Evolutionary conservation across 1,140 invertebrate genomes (phyloP).

Genomic region (Acromyrmex charruanus): DNA sequence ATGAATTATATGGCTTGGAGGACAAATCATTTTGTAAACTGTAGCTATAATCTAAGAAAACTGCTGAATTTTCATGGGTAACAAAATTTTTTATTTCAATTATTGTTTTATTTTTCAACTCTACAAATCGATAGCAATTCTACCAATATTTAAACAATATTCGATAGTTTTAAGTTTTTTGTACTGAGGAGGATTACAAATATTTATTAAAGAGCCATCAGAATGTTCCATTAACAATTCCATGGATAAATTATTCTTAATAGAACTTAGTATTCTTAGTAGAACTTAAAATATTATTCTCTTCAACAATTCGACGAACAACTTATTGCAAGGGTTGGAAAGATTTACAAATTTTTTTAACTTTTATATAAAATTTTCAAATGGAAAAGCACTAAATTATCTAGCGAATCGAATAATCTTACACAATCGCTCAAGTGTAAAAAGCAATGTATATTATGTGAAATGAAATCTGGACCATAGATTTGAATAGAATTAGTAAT

Average conservation of each 20-base stretch:
- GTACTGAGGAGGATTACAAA: constrained; percentile 15
- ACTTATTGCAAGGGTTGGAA: no score
- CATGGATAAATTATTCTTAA: constrained; percentile 8
- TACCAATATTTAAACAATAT: constrained; percentile 22
- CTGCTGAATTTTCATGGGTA: not conserved
- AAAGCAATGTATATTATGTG: not conserved
- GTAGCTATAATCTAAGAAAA: not conserved
- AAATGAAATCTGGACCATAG: constrained; percentile 15
- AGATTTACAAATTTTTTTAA: no score
- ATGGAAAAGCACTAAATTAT: no score
- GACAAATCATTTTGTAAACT: constrained; percentile 17
- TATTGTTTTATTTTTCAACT: constrained; percentile 20
- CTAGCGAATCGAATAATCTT: no score
- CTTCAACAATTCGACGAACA: no score
- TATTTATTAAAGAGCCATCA: constrained; percentile 22
- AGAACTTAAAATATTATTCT: not conserved
- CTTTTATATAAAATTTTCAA: no score
- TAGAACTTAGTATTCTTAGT: constrained; percentile 21
- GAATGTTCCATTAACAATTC: constrained; percentile 30
- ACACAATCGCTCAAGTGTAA: not conserved
- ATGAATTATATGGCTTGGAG: constrained; percentile 9
- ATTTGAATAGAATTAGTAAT: constrained; percentile 11
- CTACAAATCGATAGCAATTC: constrained; percentile 14
- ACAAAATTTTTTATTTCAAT: constrained; percentile 34
- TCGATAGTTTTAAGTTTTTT: constrained; percentile 29